Percentiles rank a stretch among this genome's conserved stretches.
These are phyloP conservation scores for Sebastes ruberrimus DNA, from an alignment of 2,797 vertebrate species.

Conservation along the genomic window DNA sequence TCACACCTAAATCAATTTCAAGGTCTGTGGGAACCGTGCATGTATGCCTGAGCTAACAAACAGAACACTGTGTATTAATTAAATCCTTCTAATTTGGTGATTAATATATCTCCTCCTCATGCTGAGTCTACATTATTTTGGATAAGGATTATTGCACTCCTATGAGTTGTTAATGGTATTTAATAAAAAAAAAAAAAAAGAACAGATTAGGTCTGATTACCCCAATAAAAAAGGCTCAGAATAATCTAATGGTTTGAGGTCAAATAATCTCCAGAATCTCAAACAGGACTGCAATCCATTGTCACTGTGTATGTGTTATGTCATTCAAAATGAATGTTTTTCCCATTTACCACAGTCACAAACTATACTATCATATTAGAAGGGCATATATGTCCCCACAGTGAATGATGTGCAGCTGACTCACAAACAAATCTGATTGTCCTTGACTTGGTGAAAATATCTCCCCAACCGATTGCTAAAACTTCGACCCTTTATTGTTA, in stretches of 20 bases:
- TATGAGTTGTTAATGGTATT: background rate
- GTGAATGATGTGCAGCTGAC: background rate
- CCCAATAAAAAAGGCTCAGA: background rate
- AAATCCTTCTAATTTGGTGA: constrained; percentile 21
- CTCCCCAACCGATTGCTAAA: background rate
- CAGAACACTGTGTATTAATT: constrained; percentile 5
- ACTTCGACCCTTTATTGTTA: constrained; percentile 4
- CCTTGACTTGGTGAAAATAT: background rate
- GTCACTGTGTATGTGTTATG: background rate
- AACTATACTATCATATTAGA: background rate
- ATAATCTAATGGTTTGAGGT: background rate
- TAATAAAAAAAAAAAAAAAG: background rate
- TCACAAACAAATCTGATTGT: background rate
- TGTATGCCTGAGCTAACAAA: background rate
- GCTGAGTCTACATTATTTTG: background rate
- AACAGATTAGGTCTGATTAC: constrained; percentile 7
- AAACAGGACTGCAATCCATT: background rate
- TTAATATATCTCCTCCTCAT: constrained; percentile 1
- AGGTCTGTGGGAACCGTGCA: background rate
- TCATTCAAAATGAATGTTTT: background rate
- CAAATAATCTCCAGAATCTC: background rate
- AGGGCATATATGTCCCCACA: background rate
- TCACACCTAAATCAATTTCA: background rate
- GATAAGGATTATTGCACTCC: background rate
- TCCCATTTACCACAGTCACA: background rate